Conservation (phyloP, 2,113 vertebrate genomes). For the Pedetes capensis region DNA sequence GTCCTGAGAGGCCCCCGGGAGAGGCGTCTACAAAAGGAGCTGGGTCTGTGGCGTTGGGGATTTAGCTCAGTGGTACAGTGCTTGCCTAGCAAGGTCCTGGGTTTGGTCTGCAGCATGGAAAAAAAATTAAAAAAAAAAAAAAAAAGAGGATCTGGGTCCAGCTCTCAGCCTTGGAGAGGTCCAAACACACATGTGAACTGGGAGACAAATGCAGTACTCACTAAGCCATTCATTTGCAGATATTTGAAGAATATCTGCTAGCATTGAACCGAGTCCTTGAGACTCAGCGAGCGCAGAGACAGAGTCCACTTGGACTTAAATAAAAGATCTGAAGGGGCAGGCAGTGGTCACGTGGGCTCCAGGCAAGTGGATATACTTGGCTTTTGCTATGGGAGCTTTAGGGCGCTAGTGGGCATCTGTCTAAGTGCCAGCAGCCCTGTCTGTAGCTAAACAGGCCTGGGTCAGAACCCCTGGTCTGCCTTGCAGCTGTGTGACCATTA, state of each 20-base stretch:
- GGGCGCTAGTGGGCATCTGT: neutral
- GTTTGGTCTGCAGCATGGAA: no score
- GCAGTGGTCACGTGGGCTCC: neutral
- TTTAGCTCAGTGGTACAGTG: no score
- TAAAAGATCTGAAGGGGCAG: neutral
- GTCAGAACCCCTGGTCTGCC: neutral
- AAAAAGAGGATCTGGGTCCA: no score
- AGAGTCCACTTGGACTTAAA: neutral
- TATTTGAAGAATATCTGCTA: no score
- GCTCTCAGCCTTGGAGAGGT: neutral
- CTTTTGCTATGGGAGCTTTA: neutral
- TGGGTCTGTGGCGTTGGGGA: no score
- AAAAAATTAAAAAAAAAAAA: no score
- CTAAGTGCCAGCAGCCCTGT: rapidly evolving
- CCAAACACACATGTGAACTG: neutral
- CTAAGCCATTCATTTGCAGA: neutral
- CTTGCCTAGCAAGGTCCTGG: no score
- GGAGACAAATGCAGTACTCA: neutral
- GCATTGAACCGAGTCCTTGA: no score
- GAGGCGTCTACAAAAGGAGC: rapidly evolving
- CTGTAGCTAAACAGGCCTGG: neutral
- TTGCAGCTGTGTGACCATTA: neutral
- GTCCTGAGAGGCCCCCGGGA: no score
- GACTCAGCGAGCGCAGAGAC: neutral
- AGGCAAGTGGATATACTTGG: neutral